Evolutionary conservation across 1,140 invertebrate genomes (phyloP).

Genomic region (Heliothis subflexa): DNA sequence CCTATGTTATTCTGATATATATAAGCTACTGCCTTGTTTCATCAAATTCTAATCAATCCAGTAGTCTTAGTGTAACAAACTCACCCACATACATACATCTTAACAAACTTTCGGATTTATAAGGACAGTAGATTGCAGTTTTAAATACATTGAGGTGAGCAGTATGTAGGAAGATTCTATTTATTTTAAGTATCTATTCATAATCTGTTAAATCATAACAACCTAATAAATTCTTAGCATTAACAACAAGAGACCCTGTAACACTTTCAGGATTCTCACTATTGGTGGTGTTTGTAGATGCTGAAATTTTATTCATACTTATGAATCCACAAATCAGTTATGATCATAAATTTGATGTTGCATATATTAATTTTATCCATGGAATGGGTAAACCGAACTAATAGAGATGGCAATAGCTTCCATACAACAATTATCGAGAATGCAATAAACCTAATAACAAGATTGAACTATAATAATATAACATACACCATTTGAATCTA

Average conservation of each 20-base stretch:
- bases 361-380: too few relatives aligned
- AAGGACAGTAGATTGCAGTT: not conserved
- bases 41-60: too few relatives aligned
- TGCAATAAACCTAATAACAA: not conserved
- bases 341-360: too few relatives aligned
- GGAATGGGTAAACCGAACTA: too few relatives aligned
- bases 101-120: too few relatives aligned
- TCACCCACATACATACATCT: too few relatives aligned
- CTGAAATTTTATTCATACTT: too few relatives aligned
- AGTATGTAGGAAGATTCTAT: not conserved
- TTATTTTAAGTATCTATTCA: not conserved
- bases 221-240: conserved; percentile 20
- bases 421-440: not conserved
- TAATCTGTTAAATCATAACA: conserved; percentile 24
- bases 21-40: too few relatives aligned
- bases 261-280: conserved; percentile 18
- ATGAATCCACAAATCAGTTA: too few relatives aligned
- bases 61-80: too few relatives aligned
- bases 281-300: not conserved
- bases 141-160: not conserved
- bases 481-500: not conserved
- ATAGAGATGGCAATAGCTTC: too few relatives aligned
- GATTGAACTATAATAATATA: not conserved
- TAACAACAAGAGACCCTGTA: conserved; percentile 37
- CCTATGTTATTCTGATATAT: too few relatives aligned